A percentile compares a stretch with the other conserved stretches of the same genome.
phyloP scores from a whole-genome alignment of 2,797 vertebrate species.

The Botia almorhae region DNA sequence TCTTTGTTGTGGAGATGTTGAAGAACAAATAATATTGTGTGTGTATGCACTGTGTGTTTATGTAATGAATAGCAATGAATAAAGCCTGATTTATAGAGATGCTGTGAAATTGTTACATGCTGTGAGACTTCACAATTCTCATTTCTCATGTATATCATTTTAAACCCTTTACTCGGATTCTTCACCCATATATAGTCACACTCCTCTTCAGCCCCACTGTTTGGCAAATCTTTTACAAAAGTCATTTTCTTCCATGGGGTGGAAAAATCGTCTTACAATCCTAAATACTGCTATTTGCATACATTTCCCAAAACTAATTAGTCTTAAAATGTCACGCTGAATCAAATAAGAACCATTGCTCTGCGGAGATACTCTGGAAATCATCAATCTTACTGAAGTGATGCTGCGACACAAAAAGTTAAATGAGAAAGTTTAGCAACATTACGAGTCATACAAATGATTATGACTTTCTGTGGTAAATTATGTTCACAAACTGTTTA shows the following conservation, averaged over 20 bases:
- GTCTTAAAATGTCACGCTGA: conserved; percentile 9
- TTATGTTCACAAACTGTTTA: conserved; percentile 26
- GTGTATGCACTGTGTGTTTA: background rate
- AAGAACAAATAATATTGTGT: background rate
- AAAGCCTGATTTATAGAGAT: conserved; percentile 4
- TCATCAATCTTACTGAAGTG: conserved; percentile 24
- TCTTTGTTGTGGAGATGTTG: background rate
- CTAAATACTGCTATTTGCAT: conserved; percentile 32
- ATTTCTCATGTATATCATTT: background rate
- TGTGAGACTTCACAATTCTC: background rate
- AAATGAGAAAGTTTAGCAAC: conserved; percentile 25
- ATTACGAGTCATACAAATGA: conserved; percentile 19
- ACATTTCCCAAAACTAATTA: conserved; percentile 30
- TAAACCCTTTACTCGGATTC: conserved; percentile 6
- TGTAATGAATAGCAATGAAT: conserved; percentile 25
- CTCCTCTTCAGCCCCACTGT: conserved; percentile 1
- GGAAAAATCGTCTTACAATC: conserved; percentile 8
- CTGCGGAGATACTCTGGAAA: conserved; percentile 16
- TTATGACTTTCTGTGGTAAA: conserved; percentile 31
- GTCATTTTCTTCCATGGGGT: conserved; percentile 18
- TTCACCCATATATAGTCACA: background rate
- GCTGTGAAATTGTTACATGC: conserved; percentile 4
- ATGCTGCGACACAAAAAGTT: conserved; percentile 18
- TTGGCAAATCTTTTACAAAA: conserved; percentile 29
- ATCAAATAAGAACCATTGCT: conserved; percentile 26